A percentile compares a stretch with the other conserved stretches of the same genome.
phyloP scores from a whole-genome alignment of 2,888 invertebrate species.

The Andricus curvator region DNA sequence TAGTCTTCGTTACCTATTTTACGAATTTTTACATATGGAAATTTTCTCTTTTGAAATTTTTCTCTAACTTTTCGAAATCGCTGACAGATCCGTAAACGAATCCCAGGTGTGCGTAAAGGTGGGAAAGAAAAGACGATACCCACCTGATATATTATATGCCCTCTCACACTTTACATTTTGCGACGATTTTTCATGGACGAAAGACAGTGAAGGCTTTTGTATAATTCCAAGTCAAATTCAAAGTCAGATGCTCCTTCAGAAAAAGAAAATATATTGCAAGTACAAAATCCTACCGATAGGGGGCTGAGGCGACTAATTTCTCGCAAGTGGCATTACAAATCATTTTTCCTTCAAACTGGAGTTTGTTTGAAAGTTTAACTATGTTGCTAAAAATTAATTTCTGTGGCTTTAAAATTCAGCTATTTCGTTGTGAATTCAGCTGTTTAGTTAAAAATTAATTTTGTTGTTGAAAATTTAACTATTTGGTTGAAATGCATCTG shows the following conservation, averaged over 20 bases:
- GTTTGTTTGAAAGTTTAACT: too few relatives aligned
- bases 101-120: constrained; percentile 17
- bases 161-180: constrained; percentile 25
- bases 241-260: not conserved
- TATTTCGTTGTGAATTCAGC: too few relatives aligned
- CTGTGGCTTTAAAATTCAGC: too few relatives aligned
- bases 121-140: not conserved
- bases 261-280: not conserved
- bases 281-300: not conserved
- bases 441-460: too few relatives aligned
- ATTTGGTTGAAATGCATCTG: too few relatives aligned
- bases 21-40: not conserved
- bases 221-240: not conserved
- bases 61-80: not conserved
- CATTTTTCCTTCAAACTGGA: not conserved
- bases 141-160: constrained; percentile 30
- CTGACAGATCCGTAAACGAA: constrained; percentile 30
- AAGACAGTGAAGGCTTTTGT: not conserved
- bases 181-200: constrained; percentile 5
- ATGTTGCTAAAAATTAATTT: too few relatives aligned
- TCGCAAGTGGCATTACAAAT: not conserved
- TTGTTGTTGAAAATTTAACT: too few relatives aligned
- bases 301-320: not conserved
- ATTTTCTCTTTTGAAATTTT: not conserved
- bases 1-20: not conserved